Evolutionary conservation across 1,140 invertebrate species (phyloP).

Genomic region (Goniozus legneri): DNA sequence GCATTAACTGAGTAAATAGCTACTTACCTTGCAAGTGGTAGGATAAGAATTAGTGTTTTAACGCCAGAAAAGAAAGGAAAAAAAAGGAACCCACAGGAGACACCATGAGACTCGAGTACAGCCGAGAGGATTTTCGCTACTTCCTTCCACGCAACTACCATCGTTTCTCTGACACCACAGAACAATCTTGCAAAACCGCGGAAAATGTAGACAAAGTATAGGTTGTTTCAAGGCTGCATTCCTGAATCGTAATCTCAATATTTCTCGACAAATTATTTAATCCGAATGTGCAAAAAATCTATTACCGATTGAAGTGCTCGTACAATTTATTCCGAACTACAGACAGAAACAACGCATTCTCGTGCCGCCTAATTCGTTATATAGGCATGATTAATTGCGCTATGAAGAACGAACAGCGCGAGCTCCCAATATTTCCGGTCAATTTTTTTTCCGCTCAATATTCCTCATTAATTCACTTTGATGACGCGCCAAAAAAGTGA

Average conservation of each 20-base stretch:
- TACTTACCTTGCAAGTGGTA: constrained; percentile 33
- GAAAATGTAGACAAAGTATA: no score
- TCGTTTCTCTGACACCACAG: no score
- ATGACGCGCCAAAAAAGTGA: constrained; percentile 1
- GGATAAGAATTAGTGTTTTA: constrained; percentile 41
- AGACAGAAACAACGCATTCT: no score
- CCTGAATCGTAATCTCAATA: no score
- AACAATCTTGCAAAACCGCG: no score
- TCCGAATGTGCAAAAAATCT: no score
- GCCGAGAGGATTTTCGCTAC: constrained; percentile 22
- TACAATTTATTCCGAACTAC: no score
- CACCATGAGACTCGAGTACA: constrained; percentile 15
- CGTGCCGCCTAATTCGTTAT: no score
- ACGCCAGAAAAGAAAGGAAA: constrained; percentile 13
- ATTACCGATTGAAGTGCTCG: no score
- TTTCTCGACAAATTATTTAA: no score
- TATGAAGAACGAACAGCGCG: no score
- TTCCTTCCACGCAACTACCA: constrained; percentile 2
- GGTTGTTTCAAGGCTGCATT: no score
- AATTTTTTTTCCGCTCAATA: neutral
- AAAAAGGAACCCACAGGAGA: constrained; percentile 22
- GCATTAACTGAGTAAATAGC: constrained; percentile 49
- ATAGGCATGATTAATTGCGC: constrained; percentile 35
- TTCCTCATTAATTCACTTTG: constrained; percentile 15
- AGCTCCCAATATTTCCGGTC: constrained; percentile 9